Evolutionary conservation across 2,888 invertebrate species (phyloP), one percentile per base, ranked within the genome.

Genomic region (Drosophila austrosaltans): DNA sequence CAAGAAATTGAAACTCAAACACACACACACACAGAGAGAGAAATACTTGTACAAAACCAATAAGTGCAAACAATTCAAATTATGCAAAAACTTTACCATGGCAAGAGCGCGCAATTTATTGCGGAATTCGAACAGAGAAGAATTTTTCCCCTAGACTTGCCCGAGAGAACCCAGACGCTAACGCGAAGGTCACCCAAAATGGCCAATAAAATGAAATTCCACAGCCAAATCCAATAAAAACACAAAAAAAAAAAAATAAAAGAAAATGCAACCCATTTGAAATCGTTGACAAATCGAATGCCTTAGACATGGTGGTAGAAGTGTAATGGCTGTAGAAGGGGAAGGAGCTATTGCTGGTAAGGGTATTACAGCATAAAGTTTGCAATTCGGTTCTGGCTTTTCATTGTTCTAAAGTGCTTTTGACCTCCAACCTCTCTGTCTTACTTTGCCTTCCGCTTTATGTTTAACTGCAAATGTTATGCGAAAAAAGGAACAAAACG

Each of bases 151-250:
- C 42, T 5, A 6, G 42, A 48, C 36, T 36, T 36, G 36, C 10
- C 4, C 22, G 36, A 25, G 10, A 48, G 25, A 25, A 4, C 48
- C 48, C 16, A 30, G 42, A 42, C 20, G 42, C 53, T 16, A 60
- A 54, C 72, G 57, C 84, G 81, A 87, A 82, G 82, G 87, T 82
- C 82, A 79, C 72, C 82, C 82, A 56, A 82, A 82, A 87, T 82
- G 87, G 82, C 85, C 87, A 82, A 82, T 82, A 87, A 82, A 87
- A 82, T 82, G 85, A 82, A 82, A 82, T 87, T 82, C 83, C 86
- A 75, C 73, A 66, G 66, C 75, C 77, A 69, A 44, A 76, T 79
- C 64, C 77, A 84, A 79, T 84, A 74, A 6, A 40, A 57, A 28
- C 36, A 70, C 65, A 69, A 69, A 70, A 73, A 56, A 2, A n/a